A percentile compares a stretch with the other conserved stretches of the same genome.
phyloP scores from a whole-genome alignment of 2,797 vertebrate genomes.

The Miichthys miiuy region DNA sequence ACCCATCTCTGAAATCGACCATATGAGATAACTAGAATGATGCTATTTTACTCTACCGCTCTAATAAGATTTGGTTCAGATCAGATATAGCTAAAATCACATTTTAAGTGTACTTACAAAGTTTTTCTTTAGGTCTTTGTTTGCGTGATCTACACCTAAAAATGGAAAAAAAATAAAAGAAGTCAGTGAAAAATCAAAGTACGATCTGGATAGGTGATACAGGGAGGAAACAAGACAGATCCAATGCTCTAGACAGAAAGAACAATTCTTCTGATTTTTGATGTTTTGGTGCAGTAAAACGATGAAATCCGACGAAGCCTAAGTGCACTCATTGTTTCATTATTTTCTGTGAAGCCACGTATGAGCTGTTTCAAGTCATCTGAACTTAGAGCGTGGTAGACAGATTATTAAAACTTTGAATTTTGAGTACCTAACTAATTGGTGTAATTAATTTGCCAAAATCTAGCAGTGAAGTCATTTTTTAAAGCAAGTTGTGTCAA shows the following conservation, averaged over 20 bases:
- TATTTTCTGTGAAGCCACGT: constrained; percentile 32
- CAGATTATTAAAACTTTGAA: constrained; percentile 73
- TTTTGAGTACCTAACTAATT: constrained; percentile 73
- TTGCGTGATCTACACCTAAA: constrained; percentile 78
- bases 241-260: constrained; percentile 19
- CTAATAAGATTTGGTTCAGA: constrained; percentile 8
- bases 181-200: neutral
- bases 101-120: constrained; percentile 74
- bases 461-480: constrained; percentile 44
- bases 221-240: constrained; percentile 3
- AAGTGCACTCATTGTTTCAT: constrained; percentile 55
- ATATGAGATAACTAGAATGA: neutral
- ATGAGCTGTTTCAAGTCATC: constrained; percentile 61
- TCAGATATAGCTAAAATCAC: neutral
- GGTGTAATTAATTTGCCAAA: constrained; percentile 78
- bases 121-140: constrained; percentile 76
- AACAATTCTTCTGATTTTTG: constrained; percentile 6
- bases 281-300: constrained; percentile 32
- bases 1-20: neutral
- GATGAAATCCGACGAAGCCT: constrained; percentile 34
- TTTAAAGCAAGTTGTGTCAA: constrained; percentile 57
- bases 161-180: neutral
- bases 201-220: neutral
- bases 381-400: constrained; percentile 63
- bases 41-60: neutral